phyloP scores from a whole-genome alignment of 2,797 vertebrate species.

The Acipenser ruthenus region DNA sequence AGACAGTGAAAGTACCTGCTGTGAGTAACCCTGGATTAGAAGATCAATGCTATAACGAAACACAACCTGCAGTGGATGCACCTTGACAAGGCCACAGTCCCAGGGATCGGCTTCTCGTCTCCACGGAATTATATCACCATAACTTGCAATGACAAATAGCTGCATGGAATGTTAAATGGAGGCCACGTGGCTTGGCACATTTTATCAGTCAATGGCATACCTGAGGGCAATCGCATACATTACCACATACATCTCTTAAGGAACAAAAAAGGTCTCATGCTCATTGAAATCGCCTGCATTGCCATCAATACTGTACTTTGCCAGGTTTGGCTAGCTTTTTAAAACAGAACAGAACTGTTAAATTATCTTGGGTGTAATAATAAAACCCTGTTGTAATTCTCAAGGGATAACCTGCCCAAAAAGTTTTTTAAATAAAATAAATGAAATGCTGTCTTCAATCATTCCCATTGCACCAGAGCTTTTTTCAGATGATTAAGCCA shows the following conservation, averaged over 20 bases:
- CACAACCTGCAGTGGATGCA: conserved; percentile 36
- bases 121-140: conserved; percentile 41
- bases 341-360: too few species aligned
- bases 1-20: conserved; percentile 27
- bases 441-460: too few species aligned
- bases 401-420: too few species aligned
- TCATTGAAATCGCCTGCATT: background rate
- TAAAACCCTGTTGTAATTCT: too few species aligned
- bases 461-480: too few species aligned
- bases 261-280: conserved; percentile 7
- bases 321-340: too few species aligned
- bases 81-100: conserved; percentile 39
- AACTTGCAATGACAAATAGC: conserved; percentile 42
- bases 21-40: conserved; percentile 18
- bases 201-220: conserved; percentile 24
- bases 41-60: conserved; percentile 40
- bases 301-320: too few species aligned
- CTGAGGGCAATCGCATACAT: conserved; percentile 22
- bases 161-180: conserved; percentile 36
- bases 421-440: too few species aligned
- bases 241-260: conserved; percentile 12
- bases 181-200: conserved; percentile 22
- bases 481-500: too few species aligned
- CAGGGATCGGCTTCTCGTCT: conserved; percentile 35
- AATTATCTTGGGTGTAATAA: too few species aligned